Evolutionary conservation across 2,113 vertebrate genomes (phyloP), one percentile per base, ranked within the genome.

Genomic region (Phylloscopus trochilus): DNA sequence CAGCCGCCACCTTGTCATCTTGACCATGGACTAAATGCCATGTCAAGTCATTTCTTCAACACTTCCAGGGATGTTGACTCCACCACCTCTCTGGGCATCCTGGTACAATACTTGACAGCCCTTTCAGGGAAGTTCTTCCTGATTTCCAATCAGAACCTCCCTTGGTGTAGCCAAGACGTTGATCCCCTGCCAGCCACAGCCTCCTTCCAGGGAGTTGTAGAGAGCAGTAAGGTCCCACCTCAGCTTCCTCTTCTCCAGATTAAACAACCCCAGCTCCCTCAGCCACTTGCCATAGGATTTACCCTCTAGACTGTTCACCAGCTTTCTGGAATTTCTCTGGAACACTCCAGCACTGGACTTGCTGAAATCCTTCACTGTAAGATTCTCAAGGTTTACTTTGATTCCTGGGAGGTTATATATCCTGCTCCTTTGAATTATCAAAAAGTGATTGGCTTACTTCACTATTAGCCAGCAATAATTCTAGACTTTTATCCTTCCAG

Each of bases 111-210:
- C 18, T 73, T 66, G 52, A 16, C 31, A 66, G 28, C 37, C 15
- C 14, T 58, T 73, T 44, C 27, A 31, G 20, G 9, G 28, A 30
- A 33, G 19, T 20, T 67, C 7, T 81, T 59, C 59, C 22, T 44
- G 12, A 28, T 59, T 5, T 44, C 37, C 52, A 59, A 5, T 37
- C 44, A 67, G 33, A 74, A 52, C 19, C 10, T 81, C 19, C 15
- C 11, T 28, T 30, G 17, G 19, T 1, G 1, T 8, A 52, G 33
- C 15, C 39, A 37, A 16, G 52, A 33, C 5, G 7, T 14, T 0
- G 0, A 23, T 12, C 10, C 9, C 31, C 15, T 28, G 58, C 41
- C 41, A 41, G 11, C 51, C 37, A 11, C 13, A 37, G 4, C 14
- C 9, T 73, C 15, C 11, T 77, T 78, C n/a, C 22, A 37, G 43